These are phyloP conservation scores for Amiota minor DNA, from an alignment of 2,888 invertebrate species.

Conservation along the genomic window DNA sequence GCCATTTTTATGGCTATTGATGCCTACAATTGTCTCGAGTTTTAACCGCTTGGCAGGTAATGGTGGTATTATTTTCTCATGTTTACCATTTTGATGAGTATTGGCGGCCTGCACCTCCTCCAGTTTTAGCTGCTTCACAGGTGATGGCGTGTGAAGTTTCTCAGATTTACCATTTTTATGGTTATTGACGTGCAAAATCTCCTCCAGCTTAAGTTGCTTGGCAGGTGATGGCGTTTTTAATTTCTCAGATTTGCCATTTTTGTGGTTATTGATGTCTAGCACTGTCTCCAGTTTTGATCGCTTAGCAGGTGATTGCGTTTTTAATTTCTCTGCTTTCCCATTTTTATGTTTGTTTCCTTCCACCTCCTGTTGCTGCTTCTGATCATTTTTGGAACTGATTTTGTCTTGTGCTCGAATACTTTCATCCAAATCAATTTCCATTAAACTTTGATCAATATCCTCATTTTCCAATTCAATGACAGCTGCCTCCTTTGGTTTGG, in stretches of 20 bases:
- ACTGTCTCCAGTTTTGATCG: not conserved
- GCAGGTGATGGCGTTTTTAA: too few species aligned
- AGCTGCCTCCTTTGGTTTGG: conserved; percentile 59
- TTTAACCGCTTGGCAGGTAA: not conserved
- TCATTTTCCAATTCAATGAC: conserved; percentile 74
- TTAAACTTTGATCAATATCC: conserved; percentile 76
- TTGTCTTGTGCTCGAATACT: conserved; percentile 30
- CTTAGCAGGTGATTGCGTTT: not conserved
- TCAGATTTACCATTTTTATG: too few species aligned
- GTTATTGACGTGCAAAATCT: not conserved
- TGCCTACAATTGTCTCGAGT: too few species aligned
- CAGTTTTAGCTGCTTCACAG: too few species aligned
- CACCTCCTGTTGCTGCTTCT: not conserved
- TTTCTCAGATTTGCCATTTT: not conserved
- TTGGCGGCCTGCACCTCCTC: too few species aligned
- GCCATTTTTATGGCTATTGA: not conserved
- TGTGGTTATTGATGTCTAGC: conserved; percentile 9
- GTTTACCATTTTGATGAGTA: too few species aligned
- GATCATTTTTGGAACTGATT: not conserved
- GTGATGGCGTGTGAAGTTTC: too few species aligned
- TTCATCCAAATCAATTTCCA: conserved; percentile 61
- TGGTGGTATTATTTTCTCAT: too few species aligned
- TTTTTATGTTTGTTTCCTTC: not conserved
- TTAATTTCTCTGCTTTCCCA: not conserved
- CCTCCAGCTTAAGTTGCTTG: too few species aligned